These are phyloP conservation scores for Asteroscopus sphinx DNA, from an alignment of 2,888 invertebrate genomes.

Conservation along the genomic window DNA sequence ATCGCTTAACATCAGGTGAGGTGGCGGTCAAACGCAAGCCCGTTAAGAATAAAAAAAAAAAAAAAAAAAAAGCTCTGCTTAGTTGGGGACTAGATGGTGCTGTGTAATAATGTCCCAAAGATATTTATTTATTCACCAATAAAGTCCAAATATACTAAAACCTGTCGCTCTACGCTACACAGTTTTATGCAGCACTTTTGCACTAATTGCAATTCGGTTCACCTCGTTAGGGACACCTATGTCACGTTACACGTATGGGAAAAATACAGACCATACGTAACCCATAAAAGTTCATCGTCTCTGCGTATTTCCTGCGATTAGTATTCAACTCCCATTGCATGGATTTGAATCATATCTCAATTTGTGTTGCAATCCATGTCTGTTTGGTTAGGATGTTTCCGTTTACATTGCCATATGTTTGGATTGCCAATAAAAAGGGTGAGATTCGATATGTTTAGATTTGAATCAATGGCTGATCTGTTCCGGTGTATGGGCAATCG, in stretches of 20 bases:
- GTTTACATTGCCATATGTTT: constrained; percentile 29
- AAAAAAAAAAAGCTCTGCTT: no score
- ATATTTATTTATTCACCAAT: no score
- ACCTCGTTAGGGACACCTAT: neutral
- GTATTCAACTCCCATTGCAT: constrained; percentile 37
- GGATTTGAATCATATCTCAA: constrained; percentile 48
- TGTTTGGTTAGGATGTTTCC: constrained; percentile 48
- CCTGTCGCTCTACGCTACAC: no score
- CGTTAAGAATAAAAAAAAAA: no score
- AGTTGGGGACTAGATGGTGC: no score
- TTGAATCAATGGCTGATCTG: constrained; percentile 10
- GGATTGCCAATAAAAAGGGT: constrained; percentile 24
- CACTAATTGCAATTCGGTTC: neutral
- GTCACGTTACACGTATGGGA: neutral
- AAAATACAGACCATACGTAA: constrained; percentile 1
- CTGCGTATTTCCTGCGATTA: constrained; percentile 26
- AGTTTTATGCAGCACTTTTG: neutral
- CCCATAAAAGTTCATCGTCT: constrained; percentile 22
- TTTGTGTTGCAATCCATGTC: constrained; percentile 37
- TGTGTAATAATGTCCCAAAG: no score
- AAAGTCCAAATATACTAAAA: no score
- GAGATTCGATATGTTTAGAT: constrained; percentile 17
- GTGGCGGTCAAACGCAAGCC: no score
- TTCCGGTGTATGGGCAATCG: constrained; percentile 3
- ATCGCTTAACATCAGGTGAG: no score